phyloP scores from a whole-genome alignment of 2,888 invertebrate species.

The Xestia c-nigrum region DNA sequence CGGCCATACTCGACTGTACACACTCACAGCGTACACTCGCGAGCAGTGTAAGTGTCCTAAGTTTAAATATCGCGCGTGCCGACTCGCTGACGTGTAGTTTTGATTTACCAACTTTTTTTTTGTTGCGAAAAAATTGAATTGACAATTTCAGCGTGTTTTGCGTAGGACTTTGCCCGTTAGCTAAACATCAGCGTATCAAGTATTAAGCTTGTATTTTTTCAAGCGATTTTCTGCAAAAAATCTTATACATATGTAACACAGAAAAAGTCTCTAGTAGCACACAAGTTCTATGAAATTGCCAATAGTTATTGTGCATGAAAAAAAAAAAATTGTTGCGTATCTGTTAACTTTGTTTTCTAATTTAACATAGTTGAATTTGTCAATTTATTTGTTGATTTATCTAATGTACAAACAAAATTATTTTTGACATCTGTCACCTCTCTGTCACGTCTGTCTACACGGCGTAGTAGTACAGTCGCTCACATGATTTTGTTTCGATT shows the following conservation, averaged over 20 bases:
- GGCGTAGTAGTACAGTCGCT: background rate
- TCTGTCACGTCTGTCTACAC: too few relatives aligned
- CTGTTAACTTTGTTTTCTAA: background rate
- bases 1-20: constrained; percentile 77
- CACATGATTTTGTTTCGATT: background rate
- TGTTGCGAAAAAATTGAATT: constrained; percentile 10
- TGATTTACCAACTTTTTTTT: constrained; percentile 34
- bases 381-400: constrained; percentile 13
- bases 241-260: background rate
- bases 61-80: constrained; percentile 66
- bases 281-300: background rate
- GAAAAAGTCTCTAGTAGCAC: background rate
- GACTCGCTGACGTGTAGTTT: constrained; percentile 49
- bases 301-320: background rate
- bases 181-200: too few relatives aligned
- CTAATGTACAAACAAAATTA: constrained; percentile 39
- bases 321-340: background rate
- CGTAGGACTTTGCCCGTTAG: background rate
- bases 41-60: constrained; percentile 67
- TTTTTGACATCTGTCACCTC: constrained; percentile 38
- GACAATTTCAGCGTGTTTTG: background rate
- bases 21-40: constrained; percentile 53
- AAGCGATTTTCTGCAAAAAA: background rate
- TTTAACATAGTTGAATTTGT: constrained; percentile 4
- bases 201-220: background rate